A percentile compares a stretch with the other conserved stretches of the same genome.
These are phyloP conservation scores for Melanotaenia boesemani DNA, from an alignment of 2,797 vertebrate species.

Conservation along the genomic window DNA sequence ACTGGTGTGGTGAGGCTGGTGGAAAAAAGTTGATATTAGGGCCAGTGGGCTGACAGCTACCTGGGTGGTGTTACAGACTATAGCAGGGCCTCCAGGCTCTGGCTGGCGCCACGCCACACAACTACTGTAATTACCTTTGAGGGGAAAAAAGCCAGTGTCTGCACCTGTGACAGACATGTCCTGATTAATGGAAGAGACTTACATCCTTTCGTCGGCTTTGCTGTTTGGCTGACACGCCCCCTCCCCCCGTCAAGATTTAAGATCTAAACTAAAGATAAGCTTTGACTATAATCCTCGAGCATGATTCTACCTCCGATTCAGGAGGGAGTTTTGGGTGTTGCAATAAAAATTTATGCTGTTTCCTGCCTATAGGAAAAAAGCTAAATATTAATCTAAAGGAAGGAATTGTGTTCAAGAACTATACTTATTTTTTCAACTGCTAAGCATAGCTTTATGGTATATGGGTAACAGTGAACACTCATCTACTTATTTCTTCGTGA, in stretches of 20 bases:
- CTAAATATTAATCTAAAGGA: not conserved
- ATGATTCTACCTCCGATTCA: conserved; percentile 43
- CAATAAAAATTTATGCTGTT: conserved; percentile 33
- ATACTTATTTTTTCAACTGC: conserved; percentile 7
- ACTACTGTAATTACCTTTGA: conserved; percentile 80
- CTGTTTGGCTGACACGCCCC: conserved; percentile 54
- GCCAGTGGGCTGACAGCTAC: conserved; percentile 77
- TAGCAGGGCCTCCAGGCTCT: conserved; percentile 62
- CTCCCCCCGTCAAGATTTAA: conserved; percentile 61
- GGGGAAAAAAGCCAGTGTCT: conserved; percentile 44
- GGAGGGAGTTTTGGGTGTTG: conserved; percentile 31
- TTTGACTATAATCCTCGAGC: conserved; percentile 47
- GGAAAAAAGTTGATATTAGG: conserved; percentile 54
- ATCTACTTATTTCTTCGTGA: conserved; percentile 28
- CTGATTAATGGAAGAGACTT: conserved; percentile 77
- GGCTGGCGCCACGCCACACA: conserved; percentile 75
- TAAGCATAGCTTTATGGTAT: not conserved
- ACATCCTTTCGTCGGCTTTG: conserved; percentile 57
- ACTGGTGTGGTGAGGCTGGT: conserved; percentile 56
- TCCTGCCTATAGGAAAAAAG: not conserved
- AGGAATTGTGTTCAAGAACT: not conserved
- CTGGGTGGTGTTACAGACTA: conserved; percentile 75
- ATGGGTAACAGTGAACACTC: conserved; percentile 10
- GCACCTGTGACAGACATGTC: conserved; percentile 77
- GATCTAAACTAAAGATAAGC: conserved; percentile 68